phyloP scores from a whole-genome alignment of 2,113 vertebrate genomes.

The Picathartes gymnocephalus region DNA sequence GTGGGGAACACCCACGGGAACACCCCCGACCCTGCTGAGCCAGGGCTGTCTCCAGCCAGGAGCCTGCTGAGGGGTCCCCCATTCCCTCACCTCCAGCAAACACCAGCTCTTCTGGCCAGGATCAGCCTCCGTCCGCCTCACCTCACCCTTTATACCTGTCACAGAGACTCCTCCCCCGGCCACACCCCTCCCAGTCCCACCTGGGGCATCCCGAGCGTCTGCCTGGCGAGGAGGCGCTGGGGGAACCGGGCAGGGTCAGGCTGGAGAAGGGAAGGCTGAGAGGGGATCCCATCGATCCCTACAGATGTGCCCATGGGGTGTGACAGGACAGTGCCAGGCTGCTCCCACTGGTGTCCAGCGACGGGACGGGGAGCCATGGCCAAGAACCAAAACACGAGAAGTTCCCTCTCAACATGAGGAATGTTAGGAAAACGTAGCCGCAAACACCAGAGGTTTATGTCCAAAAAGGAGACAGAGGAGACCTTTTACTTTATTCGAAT shows the following conservation, averaged over 20 bases:
- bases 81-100: neutral
- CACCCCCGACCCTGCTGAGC: rapidly evolving
- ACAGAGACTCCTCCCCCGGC: neutral
- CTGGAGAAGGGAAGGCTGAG: neutral
- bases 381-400: neutral
- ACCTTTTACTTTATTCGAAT: too few species aligned
- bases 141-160: neutral
- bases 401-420: too few species aligned
- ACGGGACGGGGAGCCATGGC: neutral
- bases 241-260: neutral
- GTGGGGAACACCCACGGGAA: rapidly evolving
- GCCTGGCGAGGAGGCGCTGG: neutral
- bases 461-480: too few species aligned
- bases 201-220: neutral
- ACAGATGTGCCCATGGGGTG: neutral
- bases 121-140: rapidly evolving
- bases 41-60: rapidly evolving
- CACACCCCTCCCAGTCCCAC: neutral
- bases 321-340: neutral
- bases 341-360: neutral
- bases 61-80: rapidly evolving
- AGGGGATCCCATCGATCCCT: neutral
- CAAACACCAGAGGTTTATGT: too few species aligned
- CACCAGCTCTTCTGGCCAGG: rapidly evolving
- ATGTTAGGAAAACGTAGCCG: too few species aligned